phyloP scores from a whole-genome alignment of 2,888 invertebrate genomes.

The Sesia bembeciformis region DNA sequence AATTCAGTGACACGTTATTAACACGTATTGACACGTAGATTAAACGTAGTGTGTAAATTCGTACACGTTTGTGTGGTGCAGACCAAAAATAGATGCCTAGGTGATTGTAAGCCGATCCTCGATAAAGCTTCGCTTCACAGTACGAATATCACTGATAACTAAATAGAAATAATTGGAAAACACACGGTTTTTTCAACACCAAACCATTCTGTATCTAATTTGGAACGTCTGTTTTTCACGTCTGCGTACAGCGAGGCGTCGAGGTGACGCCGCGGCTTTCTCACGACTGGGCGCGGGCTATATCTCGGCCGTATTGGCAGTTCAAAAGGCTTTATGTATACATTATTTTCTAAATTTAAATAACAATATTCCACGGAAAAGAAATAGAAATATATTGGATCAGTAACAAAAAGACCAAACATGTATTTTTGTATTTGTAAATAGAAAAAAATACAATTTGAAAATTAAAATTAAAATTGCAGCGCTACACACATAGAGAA shows the following conservation, averaged over 20 bases:
- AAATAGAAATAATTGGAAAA: not conserved
- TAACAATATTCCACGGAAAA: not conserved
- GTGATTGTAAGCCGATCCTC: slow-evolving; percentile 32
- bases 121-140: slow-evolving; percentile 24
- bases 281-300: slow-evolving; percentile 57
- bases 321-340: slow-evolving; percentile 27
- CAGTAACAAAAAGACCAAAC: slow-evolving; percentile 2
- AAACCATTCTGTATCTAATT: slow-evolving; percentile 38
- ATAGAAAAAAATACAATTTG: not conserved
- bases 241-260: slow-evolving; percentile 42
- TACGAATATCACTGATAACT: not conserved
- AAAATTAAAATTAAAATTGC: not conserved
- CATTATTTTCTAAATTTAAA: slow-evolving; percentile 1
- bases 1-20: slow-evolving; percentile 1
- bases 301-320: slow-evolving; percentile 34
- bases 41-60: slow-evolving; percentile 19
- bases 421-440: not conserved
- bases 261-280: slow-evolving; percentile 42
- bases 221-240: slow-evolving; percentile 35
- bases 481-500: not conserved
- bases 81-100: slow-evolving; percentile 41
- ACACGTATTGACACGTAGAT: slow-evolving; percentile 16
- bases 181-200: slow-evolving; percentile 22
- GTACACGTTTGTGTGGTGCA: slow-evolving; percentile 18
- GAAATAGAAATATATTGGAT: slow-evolving; percentile 4